Evolutionary conservation across 2,113 vertebrate genomes (phyloP).

Genomic region (Anoplopoma fimbria): DNA sequence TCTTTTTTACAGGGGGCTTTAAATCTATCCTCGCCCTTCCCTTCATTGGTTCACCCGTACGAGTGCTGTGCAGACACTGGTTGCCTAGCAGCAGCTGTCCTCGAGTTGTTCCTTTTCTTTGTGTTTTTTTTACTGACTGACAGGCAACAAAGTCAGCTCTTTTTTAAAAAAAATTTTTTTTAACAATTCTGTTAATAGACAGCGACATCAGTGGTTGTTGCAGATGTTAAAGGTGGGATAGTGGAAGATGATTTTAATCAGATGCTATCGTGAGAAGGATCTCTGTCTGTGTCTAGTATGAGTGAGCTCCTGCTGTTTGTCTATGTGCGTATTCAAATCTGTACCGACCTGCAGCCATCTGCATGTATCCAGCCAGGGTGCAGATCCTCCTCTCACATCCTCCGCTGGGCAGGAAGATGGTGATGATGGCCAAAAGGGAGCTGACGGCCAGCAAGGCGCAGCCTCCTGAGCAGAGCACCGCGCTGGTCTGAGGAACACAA

Average conservation of each 20-base stretch:
- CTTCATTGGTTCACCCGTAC: conserved; percentile 42
- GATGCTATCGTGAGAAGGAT: not conserved
- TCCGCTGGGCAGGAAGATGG: conserved; percentile 91
- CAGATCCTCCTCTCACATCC: conserved; percentile 91
- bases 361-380: conserved; percentile 94
- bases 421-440: conserved; percentile 92
- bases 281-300: not conserved
- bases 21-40: conserved; percentile 65
- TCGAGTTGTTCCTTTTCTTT: conserved; percentile 55
- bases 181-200: conserved; percentile 19
- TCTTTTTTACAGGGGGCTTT: conserved; percentile 76
- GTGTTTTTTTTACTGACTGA: conserved; percentile 50
- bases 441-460: conserved; percentile 91
- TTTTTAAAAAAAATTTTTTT: conserved; percentile 23
- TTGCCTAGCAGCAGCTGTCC: conserved; percentile 83
- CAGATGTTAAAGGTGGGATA: conserved; percentile 4
- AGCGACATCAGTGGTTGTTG: conserved; percentile 31
- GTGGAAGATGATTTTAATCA: not conserved
- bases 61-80: conserved; percentile 32
- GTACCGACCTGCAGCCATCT: conserved; percentile 91
- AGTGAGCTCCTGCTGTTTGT: not conserved
- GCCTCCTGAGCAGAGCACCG: conserved; percentile 91
- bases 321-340: not conserved
- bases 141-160: conserved; percentile 63
- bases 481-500: conserved; percentile 88